Conservation (phyloP, 1,140 invertebrate species). For the Lepidurus couesii region DNA sequence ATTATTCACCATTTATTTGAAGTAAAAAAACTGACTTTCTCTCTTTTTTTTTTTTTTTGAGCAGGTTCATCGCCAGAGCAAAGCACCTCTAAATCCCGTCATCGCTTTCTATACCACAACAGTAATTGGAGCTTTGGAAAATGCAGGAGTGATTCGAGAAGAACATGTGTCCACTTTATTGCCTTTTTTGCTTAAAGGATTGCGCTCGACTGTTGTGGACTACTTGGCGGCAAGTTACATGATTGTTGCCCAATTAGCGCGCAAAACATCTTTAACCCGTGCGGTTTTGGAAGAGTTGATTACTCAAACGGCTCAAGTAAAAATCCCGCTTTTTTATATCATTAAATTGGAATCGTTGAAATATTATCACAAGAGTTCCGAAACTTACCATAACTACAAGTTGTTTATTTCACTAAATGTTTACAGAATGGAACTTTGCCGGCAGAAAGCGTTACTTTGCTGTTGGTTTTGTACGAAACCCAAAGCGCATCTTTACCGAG, state of each 20-base stretch:
- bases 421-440: conserved; percentile 12
- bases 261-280: conserved; percentile 56
- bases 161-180: conserved; percentile 62
- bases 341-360: no score
- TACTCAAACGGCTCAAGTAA: conserved; percentile 36
- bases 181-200: conserved; percentile 59
- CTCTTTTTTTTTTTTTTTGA: conserved; percentile 5
- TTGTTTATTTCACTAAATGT: not conserved
- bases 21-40: not conserved
- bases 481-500: conserved; percentile 18
- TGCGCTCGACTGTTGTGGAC: conserved; percentile 60
- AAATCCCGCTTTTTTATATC: no score
- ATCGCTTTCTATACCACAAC: conserved; percentile 72
- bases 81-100: conserved; percentile 57
- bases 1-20: not conserved
- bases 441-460: conserved; percentile 32
- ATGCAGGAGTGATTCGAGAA: conserved; percentile 54
- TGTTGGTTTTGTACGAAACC: conserved; percentile 35
- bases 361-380: no score
- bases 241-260: conserved; percentile 60
- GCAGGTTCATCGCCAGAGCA: conserved; percentile 49
- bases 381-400: no score
- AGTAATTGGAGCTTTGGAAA: conserved; percentile 61
- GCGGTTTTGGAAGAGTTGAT: conserved; percentile 57
- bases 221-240: conserved; percentile 68